Percentiles rank a stretch among this genome's conserved stretches.
Evolutionary conservation across 92 coral and sea anemone genomes (phyloP).

Genomic region (Phymanthus crucifer): DNA sequence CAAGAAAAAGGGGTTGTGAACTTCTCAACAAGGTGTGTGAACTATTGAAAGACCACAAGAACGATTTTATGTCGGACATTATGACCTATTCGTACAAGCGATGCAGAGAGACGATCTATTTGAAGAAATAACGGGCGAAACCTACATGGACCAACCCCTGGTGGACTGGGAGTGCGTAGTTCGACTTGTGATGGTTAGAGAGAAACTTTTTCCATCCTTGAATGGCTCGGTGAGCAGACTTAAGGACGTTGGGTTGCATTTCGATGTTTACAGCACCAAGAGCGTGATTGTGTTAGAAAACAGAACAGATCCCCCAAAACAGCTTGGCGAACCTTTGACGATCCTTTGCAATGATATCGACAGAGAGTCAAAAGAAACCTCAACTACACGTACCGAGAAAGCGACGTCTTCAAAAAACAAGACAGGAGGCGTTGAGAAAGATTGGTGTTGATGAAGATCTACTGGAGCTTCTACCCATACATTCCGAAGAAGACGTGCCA

Average conservation of each 20-base stretch:
- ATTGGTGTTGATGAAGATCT: constrained; percentile 7
- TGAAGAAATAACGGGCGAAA: background rate
- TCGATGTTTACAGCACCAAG: background rate
- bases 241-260: constrained; percentile 1
- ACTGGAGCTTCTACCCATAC: background rate
- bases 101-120: background rate
- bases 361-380: background rate
- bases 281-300: background rate
- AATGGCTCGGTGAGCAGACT: background rate
- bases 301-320: background rate
- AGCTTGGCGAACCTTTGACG: background rate
- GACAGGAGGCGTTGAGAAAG: background rate
- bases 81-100: background rate
- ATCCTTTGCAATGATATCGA: constrained; percentile 12
- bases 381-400: constrained; percentile 3
- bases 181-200: background rate
- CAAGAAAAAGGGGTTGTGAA: background rate
- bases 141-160: background rate
- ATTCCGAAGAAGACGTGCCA: background rate
- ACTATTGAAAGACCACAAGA: constrained; percentile 17
- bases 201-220: background rate
- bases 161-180: background rate
- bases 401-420: background rate
- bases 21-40: background rate
- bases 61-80: background rate